These are phyloP conservation scores for Phasia obesa DNA, from an alignment of 2,888 invertebrate genomes.

Conservation along the genomic window DNA sequence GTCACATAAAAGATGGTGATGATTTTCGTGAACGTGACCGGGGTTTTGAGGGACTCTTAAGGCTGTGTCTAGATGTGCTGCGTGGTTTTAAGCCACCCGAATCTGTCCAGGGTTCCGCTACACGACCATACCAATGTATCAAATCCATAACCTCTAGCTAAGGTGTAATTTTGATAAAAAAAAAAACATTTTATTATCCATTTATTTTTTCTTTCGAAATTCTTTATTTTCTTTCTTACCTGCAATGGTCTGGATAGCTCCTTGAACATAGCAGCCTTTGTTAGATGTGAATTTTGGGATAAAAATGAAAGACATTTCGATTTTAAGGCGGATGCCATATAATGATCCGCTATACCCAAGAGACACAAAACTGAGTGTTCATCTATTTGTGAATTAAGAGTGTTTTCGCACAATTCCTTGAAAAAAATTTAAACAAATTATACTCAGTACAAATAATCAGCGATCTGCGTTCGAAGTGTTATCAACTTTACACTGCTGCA, in stretches of 20 bases:
- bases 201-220: not conserved
- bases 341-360: slow-evolving; percentile 87
- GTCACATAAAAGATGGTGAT: slow-evolving; percentile 80
- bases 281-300: slow-evolving; percentile 78
- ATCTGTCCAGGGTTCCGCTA: slow-evolving; percentile 80
- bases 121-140: slow-evolving; percentile 80
- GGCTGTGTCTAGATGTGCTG: slow-evolving; percentile 77
- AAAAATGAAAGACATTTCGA: slow-evolving; percentile 80
- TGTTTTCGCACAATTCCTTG: slow-evolving; percentile 86
- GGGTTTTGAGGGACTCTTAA: slow-evolving; percentile 79
- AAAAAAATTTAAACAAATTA: not conserved
- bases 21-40: slow-evolving; percentile 80
- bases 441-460: not conserved
- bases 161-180: not conserved
- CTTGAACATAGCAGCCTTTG: slow-evolving; percentile 79
- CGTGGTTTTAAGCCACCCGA: slow-evolving; percentile 76
- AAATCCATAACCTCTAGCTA: slow-evolving; percentile 80
- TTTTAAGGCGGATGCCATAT: slow-evolving; percentile 83
- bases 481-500: too few relatives aligned
- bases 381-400: slow-evolving; percentile 85
- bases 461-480: too few relatives aligned
- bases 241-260: slow-evolving; percentile 79
- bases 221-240: slow-evolving; percentile 67
- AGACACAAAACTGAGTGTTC: slow-evolving; percentile 86
- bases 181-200: too few relatives aligned